Percentiles rank a stretch among this genome's conserved stretches.
phyloP scores from a whole-genome alignment of 2,888 invertebrate genomes.

The Eledona agricola region DNA sequence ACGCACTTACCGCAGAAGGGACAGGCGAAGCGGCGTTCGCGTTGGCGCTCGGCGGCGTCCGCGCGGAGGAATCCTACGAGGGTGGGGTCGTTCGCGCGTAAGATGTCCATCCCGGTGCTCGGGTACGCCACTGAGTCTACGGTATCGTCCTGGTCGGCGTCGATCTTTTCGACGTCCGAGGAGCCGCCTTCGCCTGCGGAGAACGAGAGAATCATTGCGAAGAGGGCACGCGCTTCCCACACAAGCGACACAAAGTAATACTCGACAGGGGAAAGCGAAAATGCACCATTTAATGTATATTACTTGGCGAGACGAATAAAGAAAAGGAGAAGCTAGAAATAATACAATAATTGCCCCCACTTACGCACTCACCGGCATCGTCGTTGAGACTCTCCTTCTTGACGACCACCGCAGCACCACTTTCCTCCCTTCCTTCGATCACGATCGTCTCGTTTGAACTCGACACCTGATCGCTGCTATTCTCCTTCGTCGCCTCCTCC shows the following conservation, averaged over 20 bases:
- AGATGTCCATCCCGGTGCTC: slow-evolving; percentile 38
- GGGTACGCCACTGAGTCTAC: slow-evolving; percentile 72
- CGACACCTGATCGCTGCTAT: slow-evolving; percentile 61
- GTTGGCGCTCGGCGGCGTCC: slow-evolving; percentile 69
- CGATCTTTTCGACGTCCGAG: slow-evolving; percentile 57
- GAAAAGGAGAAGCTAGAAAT: too few relatives aligned
- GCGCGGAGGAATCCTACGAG: slow-evolving; percentile 73
- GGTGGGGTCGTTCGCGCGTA: slow-evolving; percentile 65
- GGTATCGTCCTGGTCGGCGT: slow-evolving; percentile 73
- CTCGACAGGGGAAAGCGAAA: too few relatives aligned
- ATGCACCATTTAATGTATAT: too few relatives aligned
- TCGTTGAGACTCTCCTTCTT: slow-evolving; percentile 49
- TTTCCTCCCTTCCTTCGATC: slow-evolving; percentile 59
- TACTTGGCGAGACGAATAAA: too few relatives aligned
- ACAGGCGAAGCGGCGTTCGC: slow-evolving; percentile 83
- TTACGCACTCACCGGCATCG: too few relatives aligned
- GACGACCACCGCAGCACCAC: slow-evolving; percentile 43
- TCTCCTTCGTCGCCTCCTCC: slow-evolving; percentile 42
- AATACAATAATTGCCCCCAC: too few relatives aligned
- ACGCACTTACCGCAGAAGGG: slow-evolving; percentile 92
- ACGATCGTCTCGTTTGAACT: slow-evolving; percentile 61
- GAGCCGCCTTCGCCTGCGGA: slow-evolving; percentile 52
- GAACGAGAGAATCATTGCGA: too few relatives aligned
- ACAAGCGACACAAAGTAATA: too few relatives aligned
- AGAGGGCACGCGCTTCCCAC: too few relatives aligned